Percentiles rank a stretch among this genome's conserved stretches.
Conservation (phyloP, 2,797 vertebrate genomes). For the Acanthurus tractus region DNA sequence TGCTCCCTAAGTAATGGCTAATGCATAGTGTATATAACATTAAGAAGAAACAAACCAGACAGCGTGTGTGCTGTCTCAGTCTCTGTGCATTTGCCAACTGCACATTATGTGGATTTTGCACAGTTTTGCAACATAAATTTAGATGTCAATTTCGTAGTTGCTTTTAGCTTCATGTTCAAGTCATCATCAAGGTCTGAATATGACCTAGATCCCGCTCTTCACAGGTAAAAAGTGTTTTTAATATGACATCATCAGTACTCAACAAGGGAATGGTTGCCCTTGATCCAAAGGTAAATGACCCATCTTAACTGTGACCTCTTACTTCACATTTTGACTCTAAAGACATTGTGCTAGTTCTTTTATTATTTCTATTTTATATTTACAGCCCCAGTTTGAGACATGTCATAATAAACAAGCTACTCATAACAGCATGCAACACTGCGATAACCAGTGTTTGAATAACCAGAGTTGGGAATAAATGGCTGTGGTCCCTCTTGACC, state of each 20-base stretch:
- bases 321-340: not conserved
- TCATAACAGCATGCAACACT: not conserved
- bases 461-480: not conserved
- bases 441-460: slow-evolving; percentile 14
- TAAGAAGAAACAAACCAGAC: not conserved
- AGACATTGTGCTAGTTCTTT: not conserved
- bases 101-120: not conserved
- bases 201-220: slow-evolving; percentile 3
- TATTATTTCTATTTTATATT: not conserved
- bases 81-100: not conserved
- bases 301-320: not conserved
- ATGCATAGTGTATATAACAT: slow-evolving; percentile 4
- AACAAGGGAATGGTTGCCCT: not conserved
- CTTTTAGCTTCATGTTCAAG: not conserved
- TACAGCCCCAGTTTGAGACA: slow-evolving; percentile 6
- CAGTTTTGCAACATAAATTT: not conserved
- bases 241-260: not conserved
- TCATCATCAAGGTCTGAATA: not conserved
- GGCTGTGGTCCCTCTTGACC: not conserved
- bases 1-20: slow-evolving; percentile 23
- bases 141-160: not conserved
- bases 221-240: not conserved
- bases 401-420: not conserved
- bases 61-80: not conserved
- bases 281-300: not conserved